Conservation (phyloP, 1,140 invertebrate species). For the Drusus annulatus region DNA sequence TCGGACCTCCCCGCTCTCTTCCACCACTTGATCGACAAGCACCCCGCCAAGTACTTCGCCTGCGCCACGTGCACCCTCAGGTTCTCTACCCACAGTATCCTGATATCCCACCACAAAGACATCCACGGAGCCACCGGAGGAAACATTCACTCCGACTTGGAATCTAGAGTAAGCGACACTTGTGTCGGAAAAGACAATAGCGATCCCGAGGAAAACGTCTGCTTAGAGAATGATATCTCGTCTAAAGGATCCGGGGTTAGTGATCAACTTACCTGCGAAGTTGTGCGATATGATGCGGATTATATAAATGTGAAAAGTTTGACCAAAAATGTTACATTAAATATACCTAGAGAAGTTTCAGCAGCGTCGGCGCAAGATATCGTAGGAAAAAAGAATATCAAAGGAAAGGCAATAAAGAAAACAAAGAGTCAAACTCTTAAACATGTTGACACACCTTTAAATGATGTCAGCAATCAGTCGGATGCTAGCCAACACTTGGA, state of each 20-base stretch:
- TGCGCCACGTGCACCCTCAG: conserved; percentile 65
- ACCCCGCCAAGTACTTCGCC: conserved; percentile 65
- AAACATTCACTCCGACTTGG: not conserved
- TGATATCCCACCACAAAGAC: conserved; percentile 62
- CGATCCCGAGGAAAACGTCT: not conserved
- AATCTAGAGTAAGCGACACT: not conserved
- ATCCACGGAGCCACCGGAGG: conserved; percentile 48
- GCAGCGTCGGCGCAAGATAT: not conserved
- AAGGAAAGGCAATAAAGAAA: conserved; percentile 14
- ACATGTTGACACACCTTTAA: not conserved
- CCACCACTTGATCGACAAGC: conserved; percentile 64
- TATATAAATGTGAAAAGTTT: not conserved
- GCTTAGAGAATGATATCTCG: not conserved
- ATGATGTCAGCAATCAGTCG: conserved; percentile 4
- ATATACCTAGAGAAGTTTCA: conserved; percentile 30
- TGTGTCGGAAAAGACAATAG: not conserved
- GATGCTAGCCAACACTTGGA: not conserved
- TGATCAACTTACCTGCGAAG: conserved; percentile 22
- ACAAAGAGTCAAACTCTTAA: conserved; percentile 3
- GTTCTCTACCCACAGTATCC: conserved; percentile 60
- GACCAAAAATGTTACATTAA: conserved; percentile 33
- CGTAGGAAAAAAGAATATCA: not conserved
- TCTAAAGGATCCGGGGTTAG: not conserved
- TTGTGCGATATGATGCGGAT: conserved; percentile 1
- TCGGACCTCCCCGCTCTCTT: conserved; percentile 64